Base-by-base conservation (phyloP, 2,888 invertebrate species). In the Sesia bembeciformis region DNA sequence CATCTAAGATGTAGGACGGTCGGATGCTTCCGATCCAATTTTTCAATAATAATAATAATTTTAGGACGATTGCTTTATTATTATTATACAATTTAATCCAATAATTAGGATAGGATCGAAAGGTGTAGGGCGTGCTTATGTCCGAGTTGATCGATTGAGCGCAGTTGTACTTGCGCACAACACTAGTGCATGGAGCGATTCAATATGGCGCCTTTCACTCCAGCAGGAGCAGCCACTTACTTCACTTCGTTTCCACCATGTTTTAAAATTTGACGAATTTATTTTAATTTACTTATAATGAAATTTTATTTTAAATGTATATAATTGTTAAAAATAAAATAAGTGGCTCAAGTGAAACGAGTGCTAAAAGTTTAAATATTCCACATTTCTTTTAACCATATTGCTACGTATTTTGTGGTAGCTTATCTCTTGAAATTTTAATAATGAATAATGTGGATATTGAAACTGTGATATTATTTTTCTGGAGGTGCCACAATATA, bases 381-480 rank as follows among this genome's bases (percentile, higher is more conserved):
- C 76, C 83, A 81, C 80, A 86, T 85, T 83, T 85, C 84, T 83
- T 83, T 81, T 83, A 84, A 79, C 82, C 86, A 83, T 85, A 87
- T 86, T 86, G 84, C 74, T 74, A 72, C 76, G 74, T 64, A 62
- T 67, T 68, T 66, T 61, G 63, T 67, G 67, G 61, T 65, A 64
- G 68, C 58, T 65, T 69, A 64, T 67, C 23, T 2, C 23, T 69
- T 74, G 67, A 72, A 72, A 64, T 68, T 72, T 67, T 64, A 61
- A 57, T 63, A 60, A 62, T 65, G 58, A 66, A 66, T 68, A 68
- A 23, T 61, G 67, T 62, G 66, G 62, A 72, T 71, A 78, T 66
- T 54, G 58, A 62, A 70, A 68, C 78, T 82, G 83, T 85, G 83
- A 82, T 83, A 84, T 79, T 78, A 73, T 76, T 74, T 76, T 76